Percentiles rank a stretch among this genome's conserved stretches.
phyloP scores from a whole-genome alignment of 2,888 invertebrate species.

The Philopedon plagiatum region DNA sequence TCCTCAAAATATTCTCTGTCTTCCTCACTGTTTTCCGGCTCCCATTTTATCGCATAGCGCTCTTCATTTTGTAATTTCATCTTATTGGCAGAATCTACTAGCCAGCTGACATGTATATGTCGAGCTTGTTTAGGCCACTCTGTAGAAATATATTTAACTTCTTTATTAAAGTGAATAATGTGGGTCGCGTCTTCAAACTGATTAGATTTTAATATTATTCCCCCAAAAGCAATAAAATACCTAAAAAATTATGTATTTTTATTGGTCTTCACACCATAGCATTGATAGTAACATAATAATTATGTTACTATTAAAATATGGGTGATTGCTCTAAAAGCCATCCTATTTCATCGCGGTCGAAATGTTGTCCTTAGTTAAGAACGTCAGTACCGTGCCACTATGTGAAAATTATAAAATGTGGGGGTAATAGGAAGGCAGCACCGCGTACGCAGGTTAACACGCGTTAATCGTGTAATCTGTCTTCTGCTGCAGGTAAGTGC shows the following conservation, averaged over 20 bases:
- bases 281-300: no score
- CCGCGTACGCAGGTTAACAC: no score
- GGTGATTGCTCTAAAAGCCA: no score
- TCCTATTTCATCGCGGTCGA: no score
- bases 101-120: slow-evolving; percentile 67
- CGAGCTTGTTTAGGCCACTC: slow-evolving; percentile 59
- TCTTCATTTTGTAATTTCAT: slow-evolving; percentile 60
- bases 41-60: slow-evolving; percentile 59
- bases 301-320: background rate
- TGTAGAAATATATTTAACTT: slow-evolving; percentile 52
- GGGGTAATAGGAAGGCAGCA: no score
- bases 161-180: slow-evolving; percentile 63
- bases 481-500: no score
- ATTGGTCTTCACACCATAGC: no score
- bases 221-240: slow-evolving; percentile 78
- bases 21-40: slow-evolving; percentile 34
- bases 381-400: no score
- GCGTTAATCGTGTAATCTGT: no score
- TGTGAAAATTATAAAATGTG: no score
- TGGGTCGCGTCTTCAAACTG: slow-evolving; percentile 64
- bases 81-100: slow-evolving; percentile 66
- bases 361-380: no score
- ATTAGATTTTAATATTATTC: slow-evolving; percentile 65
- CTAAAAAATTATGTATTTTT: slow-evolving; percentile 61
- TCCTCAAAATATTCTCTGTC: slow-evolving; percentile 15